Base-by-base conservation (phyloP, 2,888 invertebrate genomes). In the Phasia obesa region DNA sequence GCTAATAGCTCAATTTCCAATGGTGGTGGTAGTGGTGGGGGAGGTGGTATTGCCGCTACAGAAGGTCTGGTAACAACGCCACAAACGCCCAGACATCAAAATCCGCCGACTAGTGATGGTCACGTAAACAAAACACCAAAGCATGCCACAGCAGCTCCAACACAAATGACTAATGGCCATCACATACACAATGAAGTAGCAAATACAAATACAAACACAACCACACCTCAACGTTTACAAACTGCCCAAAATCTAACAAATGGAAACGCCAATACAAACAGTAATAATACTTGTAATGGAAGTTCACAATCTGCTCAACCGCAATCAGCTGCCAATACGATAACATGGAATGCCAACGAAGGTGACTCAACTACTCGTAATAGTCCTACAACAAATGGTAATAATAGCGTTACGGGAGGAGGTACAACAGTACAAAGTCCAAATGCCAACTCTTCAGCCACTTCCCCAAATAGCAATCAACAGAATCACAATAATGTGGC, bases 161-260 rank as follows among this genome's bases (percentile, higher is more conserved):
- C 86, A 42, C 79, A 86, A 0, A 84, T 87, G 35, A 87, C 88
- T 1, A 87, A 83, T 38, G 79, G 83, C 11, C 83, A 83, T 71
- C 74, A 79, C 57, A 60, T 79, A 55, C 69, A 70, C 17, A 71
- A 44, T 70, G 71, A 79, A 49, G 35, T 86, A 4, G 85, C 60
- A 7, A 35, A 5, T 7, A 31, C 35, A 69, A 42, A 78, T 7
- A 31, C 35, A 69, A 42, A 78, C 25, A 67, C 84, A 23, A 77
- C 78, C 15, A 86, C 85, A 9, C 85, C 85, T 15, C 86, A 86
- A 38, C 84, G 86, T 53, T 25, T 81, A 25, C 88, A 88, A 82
- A 84, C 85, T 74, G 84, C 80, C 59, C 90, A 89, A 84, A 89
- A 89, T 85, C 86, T 88, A 81, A 88, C 88, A 47, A 85, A 81